A percentile compares a stretch with the other conserved stretches of the same genome.
These are phyloP conservation scores for Sesia bembeciformis DNA, from an alignment of 2,888 invertebrate species.

Conservation along the genomic window DNA sequence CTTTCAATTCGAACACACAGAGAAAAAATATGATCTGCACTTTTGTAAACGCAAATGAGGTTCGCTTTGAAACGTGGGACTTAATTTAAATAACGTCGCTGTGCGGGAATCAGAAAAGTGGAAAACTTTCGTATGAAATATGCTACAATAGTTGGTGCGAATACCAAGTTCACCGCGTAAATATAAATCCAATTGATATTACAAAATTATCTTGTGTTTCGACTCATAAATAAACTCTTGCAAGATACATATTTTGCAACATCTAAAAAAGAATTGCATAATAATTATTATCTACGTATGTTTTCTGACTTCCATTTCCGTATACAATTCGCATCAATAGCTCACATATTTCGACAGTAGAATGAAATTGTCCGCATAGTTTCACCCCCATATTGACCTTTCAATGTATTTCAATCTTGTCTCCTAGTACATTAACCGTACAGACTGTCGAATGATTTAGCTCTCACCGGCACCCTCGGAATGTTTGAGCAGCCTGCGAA, in stretches of 20 bases:
- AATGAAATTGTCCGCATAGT: too few relatives aligned
- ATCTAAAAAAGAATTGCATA: too few relatives aligned
- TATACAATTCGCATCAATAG: too few relatives aligned
- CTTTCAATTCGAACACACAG: conserved; percentile 65
- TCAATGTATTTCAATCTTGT: too few relatives aligned
- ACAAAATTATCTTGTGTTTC: background rate
- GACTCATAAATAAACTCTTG: too few relatives aligned
- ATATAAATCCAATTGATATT: conserved; percentile 13
- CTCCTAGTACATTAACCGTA: too few relatives aligned
- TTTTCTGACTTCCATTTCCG: too few relatives aligned
- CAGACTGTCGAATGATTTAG: conserved; percentile 12
- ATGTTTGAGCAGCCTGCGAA: conserved; percentile 17
- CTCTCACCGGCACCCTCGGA: conserved; percentile 14
- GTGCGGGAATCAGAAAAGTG: conserved; percentile 27
- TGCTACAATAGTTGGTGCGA: conserved; percentile 11
- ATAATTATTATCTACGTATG: too few relatives aligned
- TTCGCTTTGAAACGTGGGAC: conserved; percentile 55
- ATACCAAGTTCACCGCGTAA: conserved; percentile 2
- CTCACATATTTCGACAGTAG: too few relatives aligned
- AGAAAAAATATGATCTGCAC: conserved; percentile 66
- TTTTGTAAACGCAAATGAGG: conserved; percentile 69
- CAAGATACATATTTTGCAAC: too few relatives aligned
- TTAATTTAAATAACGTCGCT: conserved; percentile 55
- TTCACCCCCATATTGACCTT: too few relatives aligned
- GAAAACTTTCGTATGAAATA: conserved; percentile 14